Evolutionary conservation across 1,140 invertebrate species (phyloP), one percentile per base, ranked within the genome.

Genomic region (Meloidogyne exigua): DNA sequence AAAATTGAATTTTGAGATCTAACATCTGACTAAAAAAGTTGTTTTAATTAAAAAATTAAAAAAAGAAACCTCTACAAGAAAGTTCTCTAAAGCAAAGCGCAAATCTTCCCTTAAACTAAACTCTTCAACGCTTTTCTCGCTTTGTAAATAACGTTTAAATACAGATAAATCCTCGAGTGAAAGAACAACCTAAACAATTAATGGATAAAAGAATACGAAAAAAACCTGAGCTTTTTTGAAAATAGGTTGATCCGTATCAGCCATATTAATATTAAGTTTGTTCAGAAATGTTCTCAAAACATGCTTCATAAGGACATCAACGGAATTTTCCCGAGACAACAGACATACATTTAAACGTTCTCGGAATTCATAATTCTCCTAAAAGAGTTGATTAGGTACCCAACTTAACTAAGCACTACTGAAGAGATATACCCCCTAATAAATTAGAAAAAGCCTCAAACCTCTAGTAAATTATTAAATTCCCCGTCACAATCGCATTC

Each of bases 221-320:
- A 12, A 25, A 62, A 32, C 72, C 72, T 83, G 32, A 18, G 80
- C 80, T n/a, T 67, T 67, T n/a, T 68, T 72, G 69, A 79, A 77
- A 32, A 81, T 36, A 2, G 76, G 25, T 4, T 57, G 13, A 28
- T 42, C n/a, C 15, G 15, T 62, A 13, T 32, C 39, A 23, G 5
- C 28, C 36, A 81, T 15, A 63, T 81, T 44, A 10, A 81, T 64
- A 39, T 81, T 65, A 4, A 81, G 39, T 32, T 68, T 74, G 23
- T 25, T 25, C 11, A 81, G 64, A 44, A 81, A 83, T 15, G 73
- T 12, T 13, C 80, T 66, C 23, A 81, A 36, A 39, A 81, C 72
- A 66, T 84, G 80, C n/a, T 81, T 81, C 81, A 81, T 32, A 0
- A 81, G 68, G 28, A 79, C 71, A 44, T 81, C 80, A 18, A 83